Percentiles rank a stretch among this genome's conserved stretches.
Evolutionary conservation across 2,888 invertebrate species (phyloP).

Genomic region (Tortrix viridana): DNA sequence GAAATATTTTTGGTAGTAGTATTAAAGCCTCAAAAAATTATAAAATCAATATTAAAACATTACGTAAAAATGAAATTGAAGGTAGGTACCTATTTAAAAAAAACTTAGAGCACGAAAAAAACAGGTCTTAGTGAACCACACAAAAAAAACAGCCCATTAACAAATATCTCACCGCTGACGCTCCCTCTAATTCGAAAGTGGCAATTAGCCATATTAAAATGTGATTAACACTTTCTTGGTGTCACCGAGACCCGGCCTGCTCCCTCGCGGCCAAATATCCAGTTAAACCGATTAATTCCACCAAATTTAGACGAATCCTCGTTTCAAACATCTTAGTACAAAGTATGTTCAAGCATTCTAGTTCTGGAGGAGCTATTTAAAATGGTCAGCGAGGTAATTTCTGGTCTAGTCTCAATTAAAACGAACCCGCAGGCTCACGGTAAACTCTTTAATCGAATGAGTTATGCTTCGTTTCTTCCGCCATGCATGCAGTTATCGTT

Average conservation of each 20-base stretch:
- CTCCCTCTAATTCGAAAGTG: constrained; percentile 46
- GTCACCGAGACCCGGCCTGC: constrained; percentile 56
- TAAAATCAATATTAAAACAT: too few species aligned
- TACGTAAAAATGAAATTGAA: too few species aligned
- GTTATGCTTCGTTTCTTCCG: constrained; percentile 74
- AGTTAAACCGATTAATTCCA: constrained; percentile 32
- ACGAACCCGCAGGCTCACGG: constrained; percentile 68
- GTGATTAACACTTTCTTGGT: constrained; percentile 72
- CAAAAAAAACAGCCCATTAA: not conserved
- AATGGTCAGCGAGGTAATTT: constrained; percentile 43
- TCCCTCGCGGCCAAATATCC: constrained; percentile 50
- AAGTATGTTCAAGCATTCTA: constrained; percentile 44
- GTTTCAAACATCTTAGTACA: not conserved
- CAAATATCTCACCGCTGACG: constrained; percentile 5
- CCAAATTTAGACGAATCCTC: constrained; percentile 29
- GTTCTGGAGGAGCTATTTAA: constrained; percentile 42
- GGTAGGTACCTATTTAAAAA: not conserved
- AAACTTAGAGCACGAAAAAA: not conserved
- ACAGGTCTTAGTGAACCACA: not conserved
- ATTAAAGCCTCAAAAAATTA: too few species aligned
- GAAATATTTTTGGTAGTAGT: too few species aligned
- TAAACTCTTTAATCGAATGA: constrained; percentile 75
- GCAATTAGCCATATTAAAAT: constrained; percentile 78
- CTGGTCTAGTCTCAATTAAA: constrained; percentile 54
- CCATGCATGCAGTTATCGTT: constrained; percentile 67